Conservation (phyloP, 2,888 invertebrate species). For the Drosophila colorata region DNA sequence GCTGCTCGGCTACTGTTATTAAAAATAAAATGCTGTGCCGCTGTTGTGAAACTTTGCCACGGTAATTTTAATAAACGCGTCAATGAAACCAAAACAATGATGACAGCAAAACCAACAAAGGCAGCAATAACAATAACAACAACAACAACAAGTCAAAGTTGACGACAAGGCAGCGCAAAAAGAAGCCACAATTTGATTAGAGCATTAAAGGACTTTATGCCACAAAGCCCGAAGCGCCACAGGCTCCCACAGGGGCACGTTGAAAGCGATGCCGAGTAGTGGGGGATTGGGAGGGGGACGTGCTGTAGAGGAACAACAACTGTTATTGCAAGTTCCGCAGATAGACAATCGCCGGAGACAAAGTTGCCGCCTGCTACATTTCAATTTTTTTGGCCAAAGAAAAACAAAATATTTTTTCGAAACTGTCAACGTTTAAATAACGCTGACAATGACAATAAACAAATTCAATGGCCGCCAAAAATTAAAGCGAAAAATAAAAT, state of each 20-base stretch:
- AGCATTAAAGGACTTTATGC: conserved; percentile 78
- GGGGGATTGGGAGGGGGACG: not conserved
- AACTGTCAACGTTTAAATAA: conserved; percentile 80
- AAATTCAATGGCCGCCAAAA: conserved; percentile 62
- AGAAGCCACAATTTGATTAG: conserved; percentile 81
- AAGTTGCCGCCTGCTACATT: conserved; percentile 51
- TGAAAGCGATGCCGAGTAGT: not conserved
- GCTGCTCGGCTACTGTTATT: conserved; percentile 43
- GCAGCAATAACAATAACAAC: conserved; percentile 37
- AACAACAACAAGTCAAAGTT: conserved; percentile 49
- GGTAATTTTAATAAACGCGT: conserved; percentile 78
- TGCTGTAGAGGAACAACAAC: conserved; percentile 7
- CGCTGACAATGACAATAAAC: conserved; percentile 79
- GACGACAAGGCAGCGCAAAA: conserved; percentile 56
- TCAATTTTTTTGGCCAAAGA: conserved; percentile 42
- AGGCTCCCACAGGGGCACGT: conserved; percentile 41
- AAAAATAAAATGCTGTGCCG: conserved; percentile 56
- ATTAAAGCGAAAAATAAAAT: conserved; percentile 11
- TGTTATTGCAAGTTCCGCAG: conserved; percentile 15
- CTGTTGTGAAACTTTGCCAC: conserved; percentile 59
- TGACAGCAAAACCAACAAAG: conserved; percentile 51
- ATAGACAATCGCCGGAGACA: conserved; percentile 48
- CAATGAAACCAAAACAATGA: conserved; percentile 80
- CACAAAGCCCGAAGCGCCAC: conserved; percentile 73
- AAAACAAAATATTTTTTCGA: conserved; percentile 26